These are phyloP conservation scores for Perizoma flavofasciatum DNA, from an alignment of 2,888 invertebrate species.

Conservation along the genomic window DNA sequence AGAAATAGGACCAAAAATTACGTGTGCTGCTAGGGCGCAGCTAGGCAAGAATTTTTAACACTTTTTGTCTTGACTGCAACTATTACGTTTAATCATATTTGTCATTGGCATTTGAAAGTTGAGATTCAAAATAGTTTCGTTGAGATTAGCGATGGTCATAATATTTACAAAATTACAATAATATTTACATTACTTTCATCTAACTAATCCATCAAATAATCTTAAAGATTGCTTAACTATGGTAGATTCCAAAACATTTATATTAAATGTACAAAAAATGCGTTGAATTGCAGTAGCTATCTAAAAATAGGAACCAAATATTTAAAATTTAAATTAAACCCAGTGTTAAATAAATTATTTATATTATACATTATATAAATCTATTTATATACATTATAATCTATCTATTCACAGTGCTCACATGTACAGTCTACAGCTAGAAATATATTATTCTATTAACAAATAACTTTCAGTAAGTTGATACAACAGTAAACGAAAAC, in stretches of 20 bases:
- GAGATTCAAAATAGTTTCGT: constrained; percentile 37
- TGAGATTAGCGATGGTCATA: constrained; percentile 18
- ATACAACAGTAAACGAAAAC: background rate
- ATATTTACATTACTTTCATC: constrained; percentile 35
- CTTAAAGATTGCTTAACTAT: constrained; percentile 48
- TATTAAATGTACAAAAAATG: constrained; percentile 73
- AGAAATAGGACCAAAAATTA: too few species aligned
- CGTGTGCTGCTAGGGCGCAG: too few species aligned
- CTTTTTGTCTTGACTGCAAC: background rate
- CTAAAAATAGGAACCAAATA: constrained; percentile 82
- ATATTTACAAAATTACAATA: constrained; percentile 32
- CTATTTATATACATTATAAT: constrained; percentile 68
- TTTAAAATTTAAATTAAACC: constrained; percentile 53
- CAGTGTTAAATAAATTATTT: constrained; percentile 74
- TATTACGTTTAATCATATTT: constrained; percentile 31
- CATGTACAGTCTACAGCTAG: constrained; percentile 32
- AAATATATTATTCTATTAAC: constrained; percentile 30
- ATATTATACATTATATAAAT: constrained; percentile 64
- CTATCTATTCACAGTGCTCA: constrained; percentile 55
- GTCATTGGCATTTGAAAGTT: constrained; percentile 40
- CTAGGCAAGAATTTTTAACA: too few species aligned
- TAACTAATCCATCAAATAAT: constrained; percentile 33
- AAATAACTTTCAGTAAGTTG: constrained; percentile 16
- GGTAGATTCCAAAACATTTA: constrained; percentile 50
- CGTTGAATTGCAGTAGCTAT: constrained; percentile 61